phyloP scores from a whole-genome alignment of 2,888 invertebrate genomes.

The Mayetiola destructor region DNA sequence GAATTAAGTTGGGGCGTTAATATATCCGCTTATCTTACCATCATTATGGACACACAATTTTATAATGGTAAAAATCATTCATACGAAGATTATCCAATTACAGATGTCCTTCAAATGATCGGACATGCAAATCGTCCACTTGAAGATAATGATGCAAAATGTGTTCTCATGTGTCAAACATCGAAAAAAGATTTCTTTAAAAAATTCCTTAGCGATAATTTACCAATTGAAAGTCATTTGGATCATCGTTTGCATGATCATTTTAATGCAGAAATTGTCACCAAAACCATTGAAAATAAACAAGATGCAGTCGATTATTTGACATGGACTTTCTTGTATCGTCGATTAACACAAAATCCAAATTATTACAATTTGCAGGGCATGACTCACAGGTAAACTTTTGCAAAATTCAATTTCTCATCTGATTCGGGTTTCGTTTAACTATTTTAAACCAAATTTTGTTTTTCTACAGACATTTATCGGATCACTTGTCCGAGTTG shows the following conservation, averaged over 20 bases:
- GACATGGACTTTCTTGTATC: slow-evolving; percentile 97
- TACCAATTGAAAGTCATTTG: slow-evolving; percentile 94
- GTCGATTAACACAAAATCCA: slow-evolving; percentile 94
- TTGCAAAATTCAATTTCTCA: not conserved
- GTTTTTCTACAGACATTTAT: slow-evolving; percentile 58
- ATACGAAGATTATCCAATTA: slow-evolving; percentile 96
- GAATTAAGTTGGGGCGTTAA: slow-evolving; percentile 88
- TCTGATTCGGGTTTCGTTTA: not conserved
- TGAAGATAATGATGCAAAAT: slow-evolving; percentile 84
- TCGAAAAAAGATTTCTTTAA: slow-evolving; percentile 98
- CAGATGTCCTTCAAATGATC: slow-evolving; percentile 95
- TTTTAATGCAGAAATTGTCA: slow-evolving; percentile 98
- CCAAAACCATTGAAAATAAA: slow-evolving; percentile 98
- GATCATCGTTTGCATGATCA: slow-evolving; percentile 98
- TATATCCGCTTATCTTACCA: slow-evolving; percentile 81
- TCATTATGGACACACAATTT: slow-evolving; percentile 92
- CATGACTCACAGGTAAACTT: slow-evolving; percentile 59
- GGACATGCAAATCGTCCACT: slow-evolving; percentile 89
- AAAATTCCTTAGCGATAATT: slow-evolving; percentile 90
- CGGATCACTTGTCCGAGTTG: slow-evolving; percentile 94
- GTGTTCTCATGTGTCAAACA: slow-evolving; percentile 90
- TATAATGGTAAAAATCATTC: slow-evolving; percentile 71
- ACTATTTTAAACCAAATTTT: not conserved
- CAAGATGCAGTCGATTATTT: slow-evolving; percentile 99
- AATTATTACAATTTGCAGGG: slow-evolving; percentile 98